Evolutionary conservation across 2,888 invertebrate species (phyloP).

Genomic region (Nysson spinosus): DNA sequence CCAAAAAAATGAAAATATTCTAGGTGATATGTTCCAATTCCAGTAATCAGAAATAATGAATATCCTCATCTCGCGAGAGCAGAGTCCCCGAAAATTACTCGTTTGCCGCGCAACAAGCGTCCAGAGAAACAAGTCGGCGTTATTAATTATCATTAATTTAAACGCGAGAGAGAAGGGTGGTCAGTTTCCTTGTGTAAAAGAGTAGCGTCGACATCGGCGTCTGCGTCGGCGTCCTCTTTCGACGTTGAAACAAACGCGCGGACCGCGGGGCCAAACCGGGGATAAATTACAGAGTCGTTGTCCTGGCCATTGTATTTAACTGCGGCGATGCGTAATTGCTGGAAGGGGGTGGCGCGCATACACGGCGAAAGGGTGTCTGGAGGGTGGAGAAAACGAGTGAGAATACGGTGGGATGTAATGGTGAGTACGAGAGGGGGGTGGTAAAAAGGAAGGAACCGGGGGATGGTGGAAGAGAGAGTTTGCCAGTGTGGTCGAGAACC

Average conservation of each 20-base stretch:
- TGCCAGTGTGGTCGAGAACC: constrained; percentile 68
- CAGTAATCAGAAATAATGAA: too few relatives aligned
- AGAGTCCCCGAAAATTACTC: background rate
- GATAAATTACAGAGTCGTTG: constrained; percentile 75
- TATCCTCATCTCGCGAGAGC: too few relatives aligned
- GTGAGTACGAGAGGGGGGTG: constrained; percentile 16
- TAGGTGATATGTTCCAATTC: too few relatives aligned
- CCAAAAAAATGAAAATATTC: too few relatives aligned
- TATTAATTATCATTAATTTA: constrained; percentile 59
- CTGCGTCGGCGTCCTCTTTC: constrained; percentile 37
- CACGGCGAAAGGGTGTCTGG: constrained; percentile 23
- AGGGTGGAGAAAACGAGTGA: constrained; percentile 52
- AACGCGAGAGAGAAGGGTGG: constrained; percentile 13
- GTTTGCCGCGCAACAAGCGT: constrained; percentile 38
- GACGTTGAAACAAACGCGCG: constrained; percentile 48
- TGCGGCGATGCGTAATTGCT: constrained; percentile 74
- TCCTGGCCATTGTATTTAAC: constrained; percentile 73
- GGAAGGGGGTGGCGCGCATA: constrained; percentile 67
- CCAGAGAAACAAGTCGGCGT: constrained; percentile 27
- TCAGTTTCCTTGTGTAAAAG: constrained; percentile 1
- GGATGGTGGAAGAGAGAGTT: constrained; percentile 40
- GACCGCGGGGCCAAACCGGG: constrained; percentile 58
- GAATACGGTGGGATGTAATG: constrained; percentile 13
- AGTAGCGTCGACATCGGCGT: background rate
- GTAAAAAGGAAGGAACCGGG: constrained; percentile 23